Conservation (phyloP, 2,888 invertebrate genomes). For the Aspidiotus destructor region DNA sequence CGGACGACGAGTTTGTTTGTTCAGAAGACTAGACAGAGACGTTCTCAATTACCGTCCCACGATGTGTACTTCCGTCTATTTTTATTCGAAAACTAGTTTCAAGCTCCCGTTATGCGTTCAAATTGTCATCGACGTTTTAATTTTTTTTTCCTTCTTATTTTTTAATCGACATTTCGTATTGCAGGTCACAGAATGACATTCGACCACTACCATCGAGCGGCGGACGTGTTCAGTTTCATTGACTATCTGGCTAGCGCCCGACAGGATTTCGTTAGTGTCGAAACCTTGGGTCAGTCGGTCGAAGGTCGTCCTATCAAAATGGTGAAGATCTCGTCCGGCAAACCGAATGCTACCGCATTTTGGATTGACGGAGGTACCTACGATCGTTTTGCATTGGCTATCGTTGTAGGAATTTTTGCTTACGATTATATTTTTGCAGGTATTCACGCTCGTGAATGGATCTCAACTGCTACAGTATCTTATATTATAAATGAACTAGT, state of each 20-base stretch:
- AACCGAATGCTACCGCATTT: conserved; percentile 41
- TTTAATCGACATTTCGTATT: conserved; percentile 4
- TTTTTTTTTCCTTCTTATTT: not conserved
- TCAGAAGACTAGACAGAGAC: too few species aligned
- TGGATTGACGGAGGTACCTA: conserved; percentile 45
- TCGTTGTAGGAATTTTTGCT: not conserved
- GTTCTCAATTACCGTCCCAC: too few species aligned
- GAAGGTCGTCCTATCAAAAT: conserved; percentile 67
- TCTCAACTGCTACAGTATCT: conserved; percentile 67
- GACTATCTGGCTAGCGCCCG: conserved; percentile 60
- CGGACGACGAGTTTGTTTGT: too few species aligned
- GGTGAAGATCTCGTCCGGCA: conserved; percentile 40
- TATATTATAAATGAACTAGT: conserved; percentile 62
- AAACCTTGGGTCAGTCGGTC: conserved; percentile 61
- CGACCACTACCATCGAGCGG: conserved; percentile 63
- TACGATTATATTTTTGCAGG: conserved; percentile 43
- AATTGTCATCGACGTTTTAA: not conserved
- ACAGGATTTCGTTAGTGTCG: conserved; percentile 61
- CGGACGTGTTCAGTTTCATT: conserved; percentile 59
- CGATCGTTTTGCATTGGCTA: not conserved
- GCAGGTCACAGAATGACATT: conserved; percentile 59
- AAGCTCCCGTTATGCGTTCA: too few species aligned
- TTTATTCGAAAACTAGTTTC: too few species aligned
- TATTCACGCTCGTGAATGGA: conserved; percentile 86
- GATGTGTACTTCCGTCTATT: too few species aligned